Evolutionary conservation across 2,113 vertebrate genomes (phyloP), one percentile per base, ranked within the genome.

Genomic region (Ardeotis arabs): DNA sequence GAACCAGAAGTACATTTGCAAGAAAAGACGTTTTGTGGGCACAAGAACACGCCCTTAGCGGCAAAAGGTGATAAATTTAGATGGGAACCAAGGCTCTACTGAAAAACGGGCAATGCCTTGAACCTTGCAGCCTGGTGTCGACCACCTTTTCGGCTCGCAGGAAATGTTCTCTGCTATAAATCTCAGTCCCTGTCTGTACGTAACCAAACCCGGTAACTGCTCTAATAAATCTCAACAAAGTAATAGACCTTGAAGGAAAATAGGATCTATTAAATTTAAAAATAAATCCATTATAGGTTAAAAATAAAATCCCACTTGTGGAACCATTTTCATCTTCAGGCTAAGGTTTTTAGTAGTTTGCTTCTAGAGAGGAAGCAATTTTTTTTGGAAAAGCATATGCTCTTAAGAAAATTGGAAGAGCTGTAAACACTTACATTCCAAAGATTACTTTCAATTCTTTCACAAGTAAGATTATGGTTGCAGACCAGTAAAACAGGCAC

Each of bases 1-100:
- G 92, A 95, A 97, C 80, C 87, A 95, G 83, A 92, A 94, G 47
- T 76, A 56, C 67, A 19, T 91, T 92, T 93, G 82, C 60, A 53
- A 96, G 83, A 55, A 76, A 92, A 94, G 49, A 59, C 45, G 0
- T 78, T 41, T 44, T 19, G 4, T 37, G 4, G 25, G 58, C 91
- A 41, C 27, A 77, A 41, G 69, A 81, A 44, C 64, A 77, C 1
- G 0, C n/a, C 24, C 62, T 45, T 7, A 64, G 45, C 33, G 72
- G 74, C 53, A 28, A 83, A 92, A 94, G 53, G 74, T 76, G 91
- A 53, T 82, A 68, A 75, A 87, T 76, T 72, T n/a, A 87, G 84
- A 28, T 0, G 0, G 33, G 62, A 87, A 76, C 39, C 7, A 31
- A 21, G 29, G 24, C 28, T 70, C 50, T 58, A 29, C 37, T 82